Evolutionary conservation across 2,888 invertebrate species (phyloP), one percentile per base, ranked within the genome.

Genomic region (Brachylomia viminalis): DNA sequence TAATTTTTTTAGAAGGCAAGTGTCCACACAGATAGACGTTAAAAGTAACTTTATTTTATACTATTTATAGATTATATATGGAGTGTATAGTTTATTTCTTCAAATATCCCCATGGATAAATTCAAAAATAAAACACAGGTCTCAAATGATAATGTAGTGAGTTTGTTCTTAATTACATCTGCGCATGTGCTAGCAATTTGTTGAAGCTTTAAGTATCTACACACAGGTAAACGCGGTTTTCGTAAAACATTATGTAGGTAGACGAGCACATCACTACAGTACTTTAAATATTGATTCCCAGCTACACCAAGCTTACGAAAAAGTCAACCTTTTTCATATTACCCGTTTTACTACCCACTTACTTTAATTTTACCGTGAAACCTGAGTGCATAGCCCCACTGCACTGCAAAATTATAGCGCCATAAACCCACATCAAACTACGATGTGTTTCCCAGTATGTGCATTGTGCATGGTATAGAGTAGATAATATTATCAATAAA

Each of bases 371-470:
- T 30, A 54, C 80, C 11, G 33, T 59, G 23, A 49, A 77, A 70
- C n/a, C 13, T 56, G 54, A 65, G 77, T 45, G 59, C 83, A 33
- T 20, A 54, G 11, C 15, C 49, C 23, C 38, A 52, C 23, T 38
- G 30, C 49, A 52, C 33, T 61, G 20, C 42, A 49, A 71, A 58
- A 70, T 83, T 47, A 78, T 72, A 62, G 33, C 58, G 27, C 11
- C 56, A 13, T 82, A 70, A 66, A 76, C n/a, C n/a, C 11, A 52
- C 30, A 61, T 17, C 56, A 56, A 54, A 58, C n/a, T 38, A 49
- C 33, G 17, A 23, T 2, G 23, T 23, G 7, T 23, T 76, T 27
- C 23, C 11, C 1, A 54, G 23, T 47, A 15, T 27, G 30, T 23
- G 49, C 27, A 42, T 42, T 27, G 30, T 23, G 49, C 27, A 42